A percentile compares a stretch with the other conserved stretches of the same genome.
phyloP scores from a whole-genome alignment of 2,888 invertebrate species.

The Phania funesta region DNA sequence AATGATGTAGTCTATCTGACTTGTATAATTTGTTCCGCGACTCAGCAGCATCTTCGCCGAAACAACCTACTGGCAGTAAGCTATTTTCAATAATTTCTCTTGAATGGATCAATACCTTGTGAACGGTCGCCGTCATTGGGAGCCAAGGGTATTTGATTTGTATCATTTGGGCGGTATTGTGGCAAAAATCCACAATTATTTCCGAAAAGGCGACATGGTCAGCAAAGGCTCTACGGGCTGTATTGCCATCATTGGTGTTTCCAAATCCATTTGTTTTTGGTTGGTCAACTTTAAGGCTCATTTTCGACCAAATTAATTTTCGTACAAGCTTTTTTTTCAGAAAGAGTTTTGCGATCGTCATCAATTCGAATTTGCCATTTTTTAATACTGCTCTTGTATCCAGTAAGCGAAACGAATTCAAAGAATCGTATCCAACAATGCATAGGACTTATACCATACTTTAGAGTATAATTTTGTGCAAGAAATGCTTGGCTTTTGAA shows the following conservation, averaged over 20 bases:
- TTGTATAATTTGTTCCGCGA: constrained; percentile 27
- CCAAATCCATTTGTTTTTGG: background rate
- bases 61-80: constrained; percentile 15
- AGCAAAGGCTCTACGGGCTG: background rate
- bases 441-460: background rate
- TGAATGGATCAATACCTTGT: constrained; percentile 34
- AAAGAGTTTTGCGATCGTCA: background rate
- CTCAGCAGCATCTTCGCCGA: constrained; percentile 28
- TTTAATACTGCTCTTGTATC: too few species aligned
- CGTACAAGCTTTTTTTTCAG: background rate
- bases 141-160: background rate
- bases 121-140: constrained; percentile 28
- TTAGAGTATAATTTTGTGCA: background rate
- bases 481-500: background rate
- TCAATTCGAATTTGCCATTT: background rate
- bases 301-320: background rate
- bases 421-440: background rate
- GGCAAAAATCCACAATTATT: background rate
- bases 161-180: background rate
- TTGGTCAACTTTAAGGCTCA: background rate
- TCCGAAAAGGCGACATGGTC: too few species aligned
- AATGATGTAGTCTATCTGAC: constrained; percentile 7
- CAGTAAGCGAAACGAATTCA: background rate
- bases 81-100: constrained; percentile 12
- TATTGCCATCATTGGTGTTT: background rate